A percentile compares a stretch with the other conserved stretches of the same genome.
Evolutionary conservation across 2,113 vertebrate species (phyloP).

Genomic region (Malurus melanocephalus): DNA sequence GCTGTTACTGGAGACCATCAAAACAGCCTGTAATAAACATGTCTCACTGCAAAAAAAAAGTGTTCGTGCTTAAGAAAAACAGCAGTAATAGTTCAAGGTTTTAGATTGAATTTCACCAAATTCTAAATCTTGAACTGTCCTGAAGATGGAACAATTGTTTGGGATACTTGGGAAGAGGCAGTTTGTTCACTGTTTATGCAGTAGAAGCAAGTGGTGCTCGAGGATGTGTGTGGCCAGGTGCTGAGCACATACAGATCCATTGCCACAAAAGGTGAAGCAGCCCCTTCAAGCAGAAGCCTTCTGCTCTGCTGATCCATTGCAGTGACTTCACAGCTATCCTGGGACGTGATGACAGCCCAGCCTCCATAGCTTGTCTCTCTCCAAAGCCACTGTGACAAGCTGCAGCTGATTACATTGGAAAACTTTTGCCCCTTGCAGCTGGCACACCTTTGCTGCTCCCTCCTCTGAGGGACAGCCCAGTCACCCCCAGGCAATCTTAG

Average conservation of each 20-base stretch:
- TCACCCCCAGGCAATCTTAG: not conserved
- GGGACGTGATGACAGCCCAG: slow-evolving; percentile 4
- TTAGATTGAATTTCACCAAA: not conserved
- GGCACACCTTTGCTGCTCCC: not conserved
- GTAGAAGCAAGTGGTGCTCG: not conserved
- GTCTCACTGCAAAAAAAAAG: not conserved
- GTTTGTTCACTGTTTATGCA: not conserved
- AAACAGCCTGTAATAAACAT: not conserved
- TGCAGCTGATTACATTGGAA: not conserved
- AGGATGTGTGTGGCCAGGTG: not conserved
- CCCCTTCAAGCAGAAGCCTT: not conserved
- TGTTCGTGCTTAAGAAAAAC: not conserved
- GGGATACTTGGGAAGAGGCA: not conserved
- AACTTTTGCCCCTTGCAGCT: not conserved
- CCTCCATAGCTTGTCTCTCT: not conserved
- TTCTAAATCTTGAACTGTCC: not conserved
- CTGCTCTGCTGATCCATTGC: not conserved
- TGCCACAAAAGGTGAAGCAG: slow-evolving; percentile 23
- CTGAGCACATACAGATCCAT: not conserved
- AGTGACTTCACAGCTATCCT: slow-evolving; percentile 43
- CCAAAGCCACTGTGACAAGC: not conserved
- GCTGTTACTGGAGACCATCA: not conserved
- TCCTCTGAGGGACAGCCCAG: not conserved
- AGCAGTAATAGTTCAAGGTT: not conserved
- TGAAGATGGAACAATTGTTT: not conserved